Conservation (phyloP, 2,888 invertebrate genomes). For the Lasioglossum villosulum region DNA sequence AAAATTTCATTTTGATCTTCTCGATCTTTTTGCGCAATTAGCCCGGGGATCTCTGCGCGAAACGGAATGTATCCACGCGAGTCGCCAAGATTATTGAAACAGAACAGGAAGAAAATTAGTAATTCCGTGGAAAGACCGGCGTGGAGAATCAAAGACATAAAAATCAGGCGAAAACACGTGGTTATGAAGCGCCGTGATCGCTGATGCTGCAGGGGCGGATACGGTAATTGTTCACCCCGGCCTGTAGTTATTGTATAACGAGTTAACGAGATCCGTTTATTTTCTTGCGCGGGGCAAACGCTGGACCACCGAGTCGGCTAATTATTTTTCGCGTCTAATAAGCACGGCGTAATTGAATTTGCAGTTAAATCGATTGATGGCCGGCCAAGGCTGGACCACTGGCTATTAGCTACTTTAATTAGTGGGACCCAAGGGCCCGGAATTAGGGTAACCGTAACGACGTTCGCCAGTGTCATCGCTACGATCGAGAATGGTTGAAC, state of each 20-base stretch:
- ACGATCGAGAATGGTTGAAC: conserved; percentile 13
- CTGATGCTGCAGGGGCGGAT: neutral
- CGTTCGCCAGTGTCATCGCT: conserved; percentile 43
- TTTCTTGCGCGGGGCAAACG: neutral
- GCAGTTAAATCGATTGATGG: conserved; percentile 68
- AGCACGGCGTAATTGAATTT: conserved; percentile 67
- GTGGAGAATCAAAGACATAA: no score
- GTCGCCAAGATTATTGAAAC: no score
- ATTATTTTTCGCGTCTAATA: conserved; percentile 60
- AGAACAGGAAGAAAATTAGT: no score
- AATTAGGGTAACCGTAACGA: conserved; percentile 59
- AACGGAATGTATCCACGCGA: no score
- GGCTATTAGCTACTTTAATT: conserved; percentile 65
- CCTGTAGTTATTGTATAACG: neutral
- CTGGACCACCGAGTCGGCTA: conserved; percentile 15
- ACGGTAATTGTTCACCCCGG: neutral
- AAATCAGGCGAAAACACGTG: neutral
- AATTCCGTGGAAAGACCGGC: no score
- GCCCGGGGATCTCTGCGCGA: no score
- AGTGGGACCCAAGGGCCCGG: conserved; percentile 60
- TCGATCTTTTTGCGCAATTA: no score
- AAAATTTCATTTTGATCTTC: no score
- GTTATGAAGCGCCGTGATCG: neutral
- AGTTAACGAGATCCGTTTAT: conserved; percentile 18
- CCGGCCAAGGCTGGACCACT: conserved; percentile 51